phyloP scores from a whole-genome alignment of 2,113 vertebrate genomes.

The Fulica atra region DNA sequence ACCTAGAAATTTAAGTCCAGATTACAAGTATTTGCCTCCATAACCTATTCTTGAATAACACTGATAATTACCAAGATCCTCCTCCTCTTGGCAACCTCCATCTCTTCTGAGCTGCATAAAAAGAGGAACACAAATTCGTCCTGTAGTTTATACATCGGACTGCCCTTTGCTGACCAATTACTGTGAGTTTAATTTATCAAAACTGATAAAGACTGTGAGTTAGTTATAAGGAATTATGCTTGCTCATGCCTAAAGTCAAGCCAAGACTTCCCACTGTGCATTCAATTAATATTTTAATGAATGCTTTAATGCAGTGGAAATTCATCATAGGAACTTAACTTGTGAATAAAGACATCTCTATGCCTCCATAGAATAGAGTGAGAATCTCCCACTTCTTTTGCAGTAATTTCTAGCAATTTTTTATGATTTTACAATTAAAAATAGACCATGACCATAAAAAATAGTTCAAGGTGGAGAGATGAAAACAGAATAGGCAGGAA shows the following conservation, averaged over 20 bases:
- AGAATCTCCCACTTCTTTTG: neutral
- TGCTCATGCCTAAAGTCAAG: neutral
- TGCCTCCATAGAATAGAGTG: neutral
- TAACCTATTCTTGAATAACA: neutral
- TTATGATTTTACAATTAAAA: neutral
- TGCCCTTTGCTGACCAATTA: neutral
- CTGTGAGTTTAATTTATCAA: neutral
- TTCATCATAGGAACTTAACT: neutral
- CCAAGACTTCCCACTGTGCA: neutral
- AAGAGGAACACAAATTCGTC: neutral
- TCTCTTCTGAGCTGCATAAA: neutral
- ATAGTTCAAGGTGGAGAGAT: neutral
- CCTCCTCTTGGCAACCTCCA: neutral
- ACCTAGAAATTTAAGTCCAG: neutral
- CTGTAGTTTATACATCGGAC: neutral
- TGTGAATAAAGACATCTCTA: neutral
- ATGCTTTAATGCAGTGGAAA: neutral
- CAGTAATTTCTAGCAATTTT: neutral
- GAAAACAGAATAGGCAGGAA: neutral
- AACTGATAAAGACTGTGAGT: neutral
- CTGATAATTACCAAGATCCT: neutral
- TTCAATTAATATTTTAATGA: constrained; percentile 39
- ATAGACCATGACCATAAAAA: neutral
- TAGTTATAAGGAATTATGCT: neutral
- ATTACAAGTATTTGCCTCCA: neutral